These are phyloP conservation scores for Vulpes lagopus DNA, from an alignment of 2,113 vertebrate genomes.

Conservation along the genomic window DNA sequence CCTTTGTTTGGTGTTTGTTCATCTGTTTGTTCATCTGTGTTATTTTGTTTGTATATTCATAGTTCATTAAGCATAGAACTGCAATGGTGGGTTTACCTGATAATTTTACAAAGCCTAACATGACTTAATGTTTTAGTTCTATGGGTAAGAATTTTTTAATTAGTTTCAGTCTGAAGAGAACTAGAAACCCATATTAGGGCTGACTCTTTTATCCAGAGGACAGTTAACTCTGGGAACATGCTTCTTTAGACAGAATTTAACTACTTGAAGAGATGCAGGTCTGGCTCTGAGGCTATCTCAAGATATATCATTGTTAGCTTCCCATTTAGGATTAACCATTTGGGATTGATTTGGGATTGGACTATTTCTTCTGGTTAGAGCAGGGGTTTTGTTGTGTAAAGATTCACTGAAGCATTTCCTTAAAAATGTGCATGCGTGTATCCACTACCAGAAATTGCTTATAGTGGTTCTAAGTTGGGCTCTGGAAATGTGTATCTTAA, in stretches of 20 bases:
- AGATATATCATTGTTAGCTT: not conserved
- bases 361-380: not conserved
- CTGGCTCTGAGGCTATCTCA: not conserved
- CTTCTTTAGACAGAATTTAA: not conserved
- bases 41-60: not conserved
- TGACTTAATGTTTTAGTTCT: not conserved
- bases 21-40: not conserved
- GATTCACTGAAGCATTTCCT: not conserved
- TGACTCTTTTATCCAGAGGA: not conserved
- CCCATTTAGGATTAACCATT: not conserved
- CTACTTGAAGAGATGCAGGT: not conserved
- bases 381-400: not conserved
- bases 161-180: not conserved
- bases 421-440: not conserved
- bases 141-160: not conserved
- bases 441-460: not conserved
- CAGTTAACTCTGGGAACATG: not conserved
- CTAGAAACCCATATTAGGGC: not conserved
- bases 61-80: not conserved
- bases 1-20: not conserved
- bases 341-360: not conserved
- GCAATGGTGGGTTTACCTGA: not conserved
- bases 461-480: not conserved
- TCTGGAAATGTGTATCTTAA: not conserved
- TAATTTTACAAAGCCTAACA: not conserved